These are phyloP conservation scores for Crossaster papposus DNA, from an alignment of 53 echinoderm and acorn worm genomes.

Conservation along the genomic window DNA sequence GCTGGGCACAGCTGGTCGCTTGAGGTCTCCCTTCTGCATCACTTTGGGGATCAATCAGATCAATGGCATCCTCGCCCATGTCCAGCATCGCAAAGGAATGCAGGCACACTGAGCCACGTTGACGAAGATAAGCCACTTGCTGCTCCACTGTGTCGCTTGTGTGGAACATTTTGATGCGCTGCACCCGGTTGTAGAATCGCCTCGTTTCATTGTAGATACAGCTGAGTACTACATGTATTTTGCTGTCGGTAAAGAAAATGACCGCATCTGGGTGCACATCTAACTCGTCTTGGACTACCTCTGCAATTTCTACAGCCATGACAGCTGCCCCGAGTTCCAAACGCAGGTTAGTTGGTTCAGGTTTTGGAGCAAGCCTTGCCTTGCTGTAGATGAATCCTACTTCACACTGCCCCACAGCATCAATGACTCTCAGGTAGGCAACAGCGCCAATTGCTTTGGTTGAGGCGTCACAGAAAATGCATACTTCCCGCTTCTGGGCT, in stretches of 20 bases:
- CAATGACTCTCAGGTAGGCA: constrained; percentile 16
- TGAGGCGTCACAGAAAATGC: constrained; percentile 53
- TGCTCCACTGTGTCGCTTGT: constrained; percentile 59
- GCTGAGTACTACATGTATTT: constrained; percentile 54
- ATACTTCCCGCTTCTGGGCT: constrained; percentile 22
- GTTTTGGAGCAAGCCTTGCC: constrained; percentile 64
- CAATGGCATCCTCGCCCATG: neutral
- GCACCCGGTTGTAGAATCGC: constrained; percentile 67
- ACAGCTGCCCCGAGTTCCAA: constrained; percentile 70
- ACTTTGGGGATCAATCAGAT: constrained; percentile 8
- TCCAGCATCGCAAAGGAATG: neutral
- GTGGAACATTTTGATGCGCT: constrained; percentile 54
- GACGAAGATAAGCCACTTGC: constrained; percentile 1
- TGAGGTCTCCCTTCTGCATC: constrained; percentile 48
- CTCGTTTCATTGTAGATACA: constrained; percentile 61
- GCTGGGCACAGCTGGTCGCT: no score
- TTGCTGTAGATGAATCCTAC: constrained; percentile 52
- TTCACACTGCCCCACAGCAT: neutral
- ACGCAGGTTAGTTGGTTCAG: constrained; percentile 60
- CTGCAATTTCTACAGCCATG: constrained; percentile 50
- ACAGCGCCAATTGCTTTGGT: constrained; percentile 47
- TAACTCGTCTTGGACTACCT: constrained; percentile 28
- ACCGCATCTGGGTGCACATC: constrained; percentile 25
- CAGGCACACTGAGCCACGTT: constrained; percentile 33
- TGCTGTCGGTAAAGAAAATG: constrained; percentile 63